phyloP scores from a whole-genome alignment of 2,797 vertebrate genomes.

The Mycteria americana region DNA sequence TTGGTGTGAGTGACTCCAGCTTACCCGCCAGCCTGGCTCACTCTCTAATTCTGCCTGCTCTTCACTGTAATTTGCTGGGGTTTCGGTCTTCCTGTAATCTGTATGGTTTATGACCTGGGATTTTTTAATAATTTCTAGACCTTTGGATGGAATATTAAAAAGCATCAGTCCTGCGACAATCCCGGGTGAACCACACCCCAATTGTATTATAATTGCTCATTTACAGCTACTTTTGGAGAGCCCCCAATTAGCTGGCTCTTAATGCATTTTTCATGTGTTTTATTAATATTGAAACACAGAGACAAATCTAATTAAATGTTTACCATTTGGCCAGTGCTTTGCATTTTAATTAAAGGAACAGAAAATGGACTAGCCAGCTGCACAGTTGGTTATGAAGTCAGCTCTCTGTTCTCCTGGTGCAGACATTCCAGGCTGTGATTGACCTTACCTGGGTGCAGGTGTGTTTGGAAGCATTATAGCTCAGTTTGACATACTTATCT shows the following conservation, averaged over 20 bases:
- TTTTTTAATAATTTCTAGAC: background rate
- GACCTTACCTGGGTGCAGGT: background rate
- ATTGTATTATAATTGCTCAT: background rate
- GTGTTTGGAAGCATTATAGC: background rate
- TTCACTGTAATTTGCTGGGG: background rate
- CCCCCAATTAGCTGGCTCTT: background rate
- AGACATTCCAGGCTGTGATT: background rate
- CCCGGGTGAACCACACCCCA: background rate
- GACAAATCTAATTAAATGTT: conserved; percentile 52
- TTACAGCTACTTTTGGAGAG: conserved; percentile 9
- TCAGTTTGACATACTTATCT: background rate
- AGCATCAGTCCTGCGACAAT: background rate
- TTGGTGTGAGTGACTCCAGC: background rate
- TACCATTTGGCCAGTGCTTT: conserved; percentile 8
- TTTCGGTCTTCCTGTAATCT: background rate
- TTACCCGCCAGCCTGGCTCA: background rate
- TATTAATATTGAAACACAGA: conserved; percentile 50
- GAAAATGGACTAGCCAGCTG: background rate
- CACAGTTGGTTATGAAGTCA: background rate
- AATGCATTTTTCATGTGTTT: conserved; percentile 32
- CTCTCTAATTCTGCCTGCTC: background rate
- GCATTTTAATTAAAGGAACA: conserved; percentile 21
- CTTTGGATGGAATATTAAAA: background rate
- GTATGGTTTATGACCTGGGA: background rate
- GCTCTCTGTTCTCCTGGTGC: background rate